Percentiles rank a stretch among this genome's conserved stretches.
Evolutionary conservation across 2,113 vertebrate genomes (phyloP).

Genomic region (Solea solea): DNA sequence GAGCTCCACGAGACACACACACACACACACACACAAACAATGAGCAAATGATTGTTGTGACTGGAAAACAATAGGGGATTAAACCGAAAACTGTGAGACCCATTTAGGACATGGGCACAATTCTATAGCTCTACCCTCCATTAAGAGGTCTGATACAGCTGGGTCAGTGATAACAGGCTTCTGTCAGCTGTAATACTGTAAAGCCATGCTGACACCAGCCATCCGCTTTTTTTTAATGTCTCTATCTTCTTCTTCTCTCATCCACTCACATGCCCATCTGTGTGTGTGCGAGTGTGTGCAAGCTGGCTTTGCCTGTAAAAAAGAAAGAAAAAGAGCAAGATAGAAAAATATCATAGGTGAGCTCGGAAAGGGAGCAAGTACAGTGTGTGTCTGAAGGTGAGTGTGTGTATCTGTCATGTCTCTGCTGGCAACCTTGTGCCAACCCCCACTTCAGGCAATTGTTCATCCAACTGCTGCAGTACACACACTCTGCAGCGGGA

Average conservation of each 20-base stretch:
- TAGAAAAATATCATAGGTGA: slow-evolving; percentile 31
- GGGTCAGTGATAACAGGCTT: slow-evolving; percentile 41
- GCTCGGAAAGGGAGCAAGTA: slow-evolving; percentile 31
- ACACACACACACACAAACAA: neutral
- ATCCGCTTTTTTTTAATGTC: neutral
- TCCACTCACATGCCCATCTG: neutral
- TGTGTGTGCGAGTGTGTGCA: neutral
- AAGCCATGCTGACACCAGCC: slow-evolving; percentile 25
- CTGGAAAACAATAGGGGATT: slow-evolving; percentile 8
- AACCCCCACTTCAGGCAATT: slow-evolving; percentile 64
- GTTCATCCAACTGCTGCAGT: slow-evolving; percentile 73
- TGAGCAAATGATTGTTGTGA: neutral
- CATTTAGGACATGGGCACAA: slow-evolving; percentile 7
- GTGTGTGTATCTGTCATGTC: slow-evolving; percentile 59
- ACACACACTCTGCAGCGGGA: slow-evolving; percentile 69
- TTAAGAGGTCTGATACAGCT: slow-evolving; percentile 20
- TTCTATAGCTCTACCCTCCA: slow-evolving; percentile 1
- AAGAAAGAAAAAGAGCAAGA: slow-evolving; percentile 43
- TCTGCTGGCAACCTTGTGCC: slow-evolving; percentile 69
- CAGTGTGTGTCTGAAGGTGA: slow-evolving; percentile 55
- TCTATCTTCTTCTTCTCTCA: slow-evolving; percentile 4
- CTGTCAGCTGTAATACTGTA: slow-evolving; percentile 23
- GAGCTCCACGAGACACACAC: neutral
- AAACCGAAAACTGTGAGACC: neutral
- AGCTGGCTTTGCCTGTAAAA: slow-evolving; percentile 1